phyloP scores from a whole-genome alignment of 2,113 vertebrate species.

The Hassar affinis region DNA sequence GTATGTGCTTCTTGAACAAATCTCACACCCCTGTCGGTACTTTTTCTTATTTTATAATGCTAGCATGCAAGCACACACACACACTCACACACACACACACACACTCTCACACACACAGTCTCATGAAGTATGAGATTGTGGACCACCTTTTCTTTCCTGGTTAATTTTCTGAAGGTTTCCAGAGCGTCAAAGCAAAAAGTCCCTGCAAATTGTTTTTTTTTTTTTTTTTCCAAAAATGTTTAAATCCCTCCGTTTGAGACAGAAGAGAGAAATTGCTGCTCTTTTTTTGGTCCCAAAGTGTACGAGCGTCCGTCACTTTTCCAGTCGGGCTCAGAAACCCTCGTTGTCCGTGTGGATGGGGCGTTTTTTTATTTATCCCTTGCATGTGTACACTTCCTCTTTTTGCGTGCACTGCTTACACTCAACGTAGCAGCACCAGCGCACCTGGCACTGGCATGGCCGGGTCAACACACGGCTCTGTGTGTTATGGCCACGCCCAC shows the following conservation, averaged over 20 bases:
- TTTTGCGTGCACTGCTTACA: slow-evolving; percentile 97
- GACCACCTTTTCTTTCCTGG: background rate
- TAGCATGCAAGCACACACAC: slow-evolving; percentile 45
- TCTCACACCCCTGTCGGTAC: slow-evolving; percentile 72
- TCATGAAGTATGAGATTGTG: background rate
- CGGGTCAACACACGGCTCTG: slow-evolving; percentile 93
- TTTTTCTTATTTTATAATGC: slow-evolving; percentile 53
- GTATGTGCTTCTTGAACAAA: slow-evolving; percentile 73
- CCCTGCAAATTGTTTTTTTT: slow-evolving; percentile 4
- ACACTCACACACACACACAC: slow-evolving; percentile 48
- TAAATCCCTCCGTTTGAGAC: background rate
- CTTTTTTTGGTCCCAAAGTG: background rate
- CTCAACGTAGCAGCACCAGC: slow-evolving; percentile 99
- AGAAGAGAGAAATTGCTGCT: background rate
- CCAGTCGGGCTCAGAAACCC: slow-evolving; percentile 44
- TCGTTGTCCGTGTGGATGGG: slow-evolving; percentile 5
- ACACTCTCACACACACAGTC: slow-evolving; percentile 44
- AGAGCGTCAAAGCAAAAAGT: background rate
- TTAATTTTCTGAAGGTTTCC: slow-evolving; percentile 24
- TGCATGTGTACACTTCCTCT: slow-evolving; percentile 98
- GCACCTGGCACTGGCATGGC: slow-evolving; percentile 96
- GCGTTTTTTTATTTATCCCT: slow-evolving; percentile 70
- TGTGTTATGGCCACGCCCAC: slow-evolving; percentile 94
- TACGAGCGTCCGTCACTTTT: background rate
- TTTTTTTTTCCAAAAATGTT: slow-evolving; percentile 10